phyloP scores from a whole-genome alignment of 2,113 vertebrate species.

The Montifringilla adamsi region DNA sequence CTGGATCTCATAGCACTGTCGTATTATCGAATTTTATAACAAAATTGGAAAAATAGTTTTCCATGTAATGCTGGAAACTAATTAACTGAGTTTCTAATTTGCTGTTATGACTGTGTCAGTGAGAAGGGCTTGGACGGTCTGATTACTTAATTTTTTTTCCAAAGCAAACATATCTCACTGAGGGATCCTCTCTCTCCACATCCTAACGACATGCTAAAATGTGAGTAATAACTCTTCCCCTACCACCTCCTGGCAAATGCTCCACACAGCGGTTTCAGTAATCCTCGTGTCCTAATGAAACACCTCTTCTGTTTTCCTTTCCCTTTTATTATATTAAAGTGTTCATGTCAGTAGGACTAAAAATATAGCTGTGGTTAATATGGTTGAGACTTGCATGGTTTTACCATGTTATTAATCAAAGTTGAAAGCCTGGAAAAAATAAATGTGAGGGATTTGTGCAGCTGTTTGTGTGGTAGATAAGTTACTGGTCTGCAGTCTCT shows the following conservation, averaged over 20 bases:
- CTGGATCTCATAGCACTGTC: slow-evolving; percentile 9
- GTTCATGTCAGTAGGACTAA: slow-evolving; percentile 19
- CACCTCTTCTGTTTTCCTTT: slow-evolving; percentile 49
- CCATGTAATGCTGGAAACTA: neutral
- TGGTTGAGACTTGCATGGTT: slow-evolving; percentile 22
- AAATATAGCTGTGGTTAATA: slow-evolving; percentile 48
- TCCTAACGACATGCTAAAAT: slow-evolving; percentile 51
- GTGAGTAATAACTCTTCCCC: slow-evolving; percentile 44
- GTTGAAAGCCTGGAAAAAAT: slow-evolving; percentile 66
- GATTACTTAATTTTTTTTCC: slow-evolving; percentile 30
- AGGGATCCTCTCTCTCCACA: neutral
- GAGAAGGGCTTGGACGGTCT: slow-evolving; percentile 18
- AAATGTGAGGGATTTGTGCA: slow-evolving; percentile 46
- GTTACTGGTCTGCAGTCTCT: slow-evolving; percentile 5
- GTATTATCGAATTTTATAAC: neutral
- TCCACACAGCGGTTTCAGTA: slow-evolving; percentile 50
- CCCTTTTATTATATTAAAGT: slow-evolving; percentile 51
- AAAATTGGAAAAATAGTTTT: slow-evolving; percentile 31
- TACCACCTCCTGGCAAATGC: slow-evolving; percentile 38
- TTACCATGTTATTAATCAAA: slow-evolving; percentile 62
- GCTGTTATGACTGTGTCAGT: slow-evolving; percentile 24
- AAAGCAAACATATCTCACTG: slow-evolving; percentile 44
- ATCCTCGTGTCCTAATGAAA: slow-evolving; percentile 51
- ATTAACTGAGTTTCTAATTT: slow-evolving; percentile 10
- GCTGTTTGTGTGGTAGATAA: slow-evolving; percentile 44